Base-by-base conservation (phyloP, 1,140 invertebrate species). In the Drosophila repletoides region DNA sequence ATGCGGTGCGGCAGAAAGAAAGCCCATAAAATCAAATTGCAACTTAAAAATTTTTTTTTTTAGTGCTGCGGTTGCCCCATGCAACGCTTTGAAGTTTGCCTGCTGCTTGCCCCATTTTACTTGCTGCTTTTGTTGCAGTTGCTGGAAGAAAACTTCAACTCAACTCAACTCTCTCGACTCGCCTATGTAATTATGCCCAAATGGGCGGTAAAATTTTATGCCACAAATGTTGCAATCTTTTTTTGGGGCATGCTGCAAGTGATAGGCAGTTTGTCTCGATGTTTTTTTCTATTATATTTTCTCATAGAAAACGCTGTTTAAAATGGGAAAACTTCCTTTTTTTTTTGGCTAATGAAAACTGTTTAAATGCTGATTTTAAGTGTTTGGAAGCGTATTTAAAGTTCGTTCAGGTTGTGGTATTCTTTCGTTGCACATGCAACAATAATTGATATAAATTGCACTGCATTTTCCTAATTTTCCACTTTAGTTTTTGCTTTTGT, bases 11-110 rank as follows among this genome's bases (percentile, higher is more conserved):
- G 43, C 28, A 53, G 45, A 55, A 51, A 55, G 41, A 64, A 72
- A 51, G 43, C 38, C 65, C 63, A 61, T 59, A 61, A 77, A 73
- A 77, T 77, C 59, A 66, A 81, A 77, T 81, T 77, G 56, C 77
- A 77, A 77, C 79, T 77, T 77, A 81, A 77, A 45, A 60, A 52
- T 12, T 36, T 12, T 53, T 53, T 28, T 43, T 36, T 55, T 55
- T 31, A 55, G 51, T 43, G 36, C 41, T 41, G 36, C 26, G 60
- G 51, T 41, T 43, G 31, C 15, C 14, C 19, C 19, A 9, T 22
- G 55, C 7, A 36, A 7, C 7, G 17, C 60, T 65, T 65, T 65
- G 52, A 56, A 56, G 61, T 64, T 56, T 22, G 15, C 28, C 12
- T 5, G 6, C 5, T 21, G 41, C 21, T 22, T 46, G 53, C 53